phyloP scores from a whole-genome alignment of 2,888 invertebrate genomes.

The Graphium colonna region DNA sequence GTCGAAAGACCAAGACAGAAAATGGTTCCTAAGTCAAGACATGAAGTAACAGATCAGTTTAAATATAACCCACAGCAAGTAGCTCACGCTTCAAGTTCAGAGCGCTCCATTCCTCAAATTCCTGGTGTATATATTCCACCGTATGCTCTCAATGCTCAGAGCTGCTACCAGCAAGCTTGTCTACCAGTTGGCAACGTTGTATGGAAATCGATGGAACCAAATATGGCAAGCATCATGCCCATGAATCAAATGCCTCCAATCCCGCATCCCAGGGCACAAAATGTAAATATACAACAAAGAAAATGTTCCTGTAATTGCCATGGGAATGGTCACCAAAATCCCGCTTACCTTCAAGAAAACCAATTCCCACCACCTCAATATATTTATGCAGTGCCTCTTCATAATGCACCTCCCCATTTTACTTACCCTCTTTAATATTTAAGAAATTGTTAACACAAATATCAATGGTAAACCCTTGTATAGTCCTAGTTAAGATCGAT shows the following conservation, averaged over 20 bases:
- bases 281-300: constrained; percentile 27
- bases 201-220: constrained; percentile 48
- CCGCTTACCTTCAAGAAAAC: constrained; percentile 28
- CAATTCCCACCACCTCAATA: constrained; percentile 41
- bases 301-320: constrained; percentile 53
- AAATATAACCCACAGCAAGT: neutral
- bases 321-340: constrained; percentile 22
- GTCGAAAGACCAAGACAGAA: neutral
- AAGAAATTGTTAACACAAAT: too few species aligned
- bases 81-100: neutral
- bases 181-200: constrained; percentile 41
- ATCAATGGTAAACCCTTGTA: too few species aligned
- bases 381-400: constrained; percentile 41
- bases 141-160: constrained; percentile 39
- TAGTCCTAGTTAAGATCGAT: too few species aligned
- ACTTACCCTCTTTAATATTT: constrained; percentile 2
- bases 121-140: constrained; percentile 28
- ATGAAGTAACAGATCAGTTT: neutral
- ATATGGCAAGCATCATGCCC: constrained; percentile 32
- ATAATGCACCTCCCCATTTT: constrained; percentile 5
- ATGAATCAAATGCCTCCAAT: constrained; percentile 10
- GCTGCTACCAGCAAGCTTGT: constrained; percentile 41
- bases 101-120: constrained; percentile 17
- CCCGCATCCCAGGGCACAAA: constrained; percentile 19
- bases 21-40: neutral